These are phyloP conservation scores for Leucophenga maculata DNA, from an alignment of 2,888 invertebrate genomes.

Conservation along the genomic window DNA sequence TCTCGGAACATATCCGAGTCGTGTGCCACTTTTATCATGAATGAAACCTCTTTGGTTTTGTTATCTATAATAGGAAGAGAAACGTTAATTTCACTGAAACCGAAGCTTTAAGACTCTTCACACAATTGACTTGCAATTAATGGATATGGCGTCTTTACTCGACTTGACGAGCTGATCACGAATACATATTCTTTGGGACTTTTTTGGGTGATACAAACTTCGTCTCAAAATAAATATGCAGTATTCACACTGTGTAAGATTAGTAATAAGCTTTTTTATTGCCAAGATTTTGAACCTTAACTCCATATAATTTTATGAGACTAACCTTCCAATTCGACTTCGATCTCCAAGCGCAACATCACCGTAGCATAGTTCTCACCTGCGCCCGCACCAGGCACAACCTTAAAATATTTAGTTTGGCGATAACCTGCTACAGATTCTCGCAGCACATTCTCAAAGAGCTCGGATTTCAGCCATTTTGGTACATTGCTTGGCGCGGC, in stretches of 20 bases:
- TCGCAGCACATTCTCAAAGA: constrained; percentile 44
- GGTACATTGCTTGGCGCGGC: not conserved
- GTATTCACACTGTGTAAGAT: no score
- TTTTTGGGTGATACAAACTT: no score
- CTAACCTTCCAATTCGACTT: constrained; percentile 26
- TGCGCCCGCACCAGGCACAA: constrained; percentile 32
- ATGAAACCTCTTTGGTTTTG: constrained; percentile 42
- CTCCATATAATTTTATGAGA: not conserved
- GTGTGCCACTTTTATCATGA: constrained; percentile 52
- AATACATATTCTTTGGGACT: no score
- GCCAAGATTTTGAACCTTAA: not conserved
- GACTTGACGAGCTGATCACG: no score
- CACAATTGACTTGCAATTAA: no score
- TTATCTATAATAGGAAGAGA: constrained; percentile 6
- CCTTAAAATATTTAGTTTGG: constrained; percentile 43
- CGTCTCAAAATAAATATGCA: no score
- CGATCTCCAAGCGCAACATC: constrained; percentile 39
- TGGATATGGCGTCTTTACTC: no score
- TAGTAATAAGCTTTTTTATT: no score
- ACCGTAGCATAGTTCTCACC: constrained; percentile 48
- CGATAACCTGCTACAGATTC: constrained; percentile 40
- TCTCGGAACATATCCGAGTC: constrained; percentile 33
- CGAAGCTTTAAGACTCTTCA: no score
- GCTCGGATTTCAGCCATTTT: constrained; percentile 45
- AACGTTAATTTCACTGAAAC: no score